Base-by-base conservation (phyloP, 2,888 invertebrate species). In the Aphodius sticticus region DNA sequence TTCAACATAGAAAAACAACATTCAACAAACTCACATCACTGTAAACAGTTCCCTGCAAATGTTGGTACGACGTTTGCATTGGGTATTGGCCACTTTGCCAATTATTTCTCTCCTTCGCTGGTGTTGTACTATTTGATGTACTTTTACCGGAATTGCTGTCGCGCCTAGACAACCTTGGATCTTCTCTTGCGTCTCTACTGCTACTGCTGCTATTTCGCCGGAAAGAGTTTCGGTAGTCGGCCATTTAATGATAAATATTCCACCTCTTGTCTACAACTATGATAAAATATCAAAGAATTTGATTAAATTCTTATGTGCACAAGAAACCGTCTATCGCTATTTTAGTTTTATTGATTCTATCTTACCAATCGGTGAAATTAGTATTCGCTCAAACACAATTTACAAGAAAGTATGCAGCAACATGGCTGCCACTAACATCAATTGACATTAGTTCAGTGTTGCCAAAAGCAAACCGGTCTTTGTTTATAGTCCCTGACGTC, bases 31-130 rank as follows among this genome's bases (percentile, higher is more conserved):
- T 82, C 82, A 84, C 84, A 80, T 83, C 83, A 70, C 77, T 78
- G 79, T 83, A 83, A 82, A 84, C 81, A 6, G 81, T 80, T 26
- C 82, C 79, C 75, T 82, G 83, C 69, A 83, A 80, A 79, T 84
- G 84, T 72, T 83, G 83, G 69, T 84, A 84, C 15, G 81, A 81
- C n/a, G 82, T 81, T 81, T 84, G 84, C 77, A 83, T 78, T 26
- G 79, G 78, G 71, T 76, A 77, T 75, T 81, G 81, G 37, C 80
- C 81, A 38, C 78, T 75, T 79, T 80, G 82, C 83, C 83, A 83
- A 72, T 70, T 79, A 76, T 80, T 81, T 70, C 82, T 81, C 15
- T 80, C 75, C 6, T 80, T 77, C 16, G 77, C 80, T 37, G 81
- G 72, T 74, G 80, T 77, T 12, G 79, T 69, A 37, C 78, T 76